Evolutionary conservation across 2,113 vertebrate species (phyloP).

Genomic region (Puffinus mauretanicus): DNA sequence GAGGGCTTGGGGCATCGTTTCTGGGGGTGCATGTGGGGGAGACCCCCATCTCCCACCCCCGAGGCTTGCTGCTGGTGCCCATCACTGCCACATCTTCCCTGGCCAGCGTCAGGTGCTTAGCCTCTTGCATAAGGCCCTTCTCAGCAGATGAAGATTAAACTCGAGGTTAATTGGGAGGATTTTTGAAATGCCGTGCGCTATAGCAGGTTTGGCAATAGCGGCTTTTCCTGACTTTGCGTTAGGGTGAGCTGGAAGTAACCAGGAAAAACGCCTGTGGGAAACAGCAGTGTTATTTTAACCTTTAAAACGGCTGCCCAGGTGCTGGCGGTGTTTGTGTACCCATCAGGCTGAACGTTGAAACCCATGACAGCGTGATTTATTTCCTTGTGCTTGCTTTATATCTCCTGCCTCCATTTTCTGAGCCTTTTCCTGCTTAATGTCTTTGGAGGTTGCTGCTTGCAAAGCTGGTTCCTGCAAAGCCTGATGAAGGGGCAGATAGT

Average conservation of each 20-base stretch:
- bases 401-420: background rate
- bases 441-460: background rate
- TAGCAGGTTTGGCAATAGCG: background rate
- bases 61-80: background rate
- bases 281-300: background rate
- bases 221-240: rapidly evolving
- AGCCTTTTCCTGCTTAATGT: background rate
- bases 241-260: background rate
- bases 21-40: no score
- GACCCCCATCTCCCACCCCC: rapidly evolving
- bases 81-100: rapidly evolving
- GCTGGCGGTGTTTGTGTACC: background rate
- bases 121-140: no score
- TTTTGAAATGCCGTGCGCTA: background rate
- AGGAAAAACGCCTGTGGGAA: background rate
- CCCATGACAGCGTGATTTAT: background rate
- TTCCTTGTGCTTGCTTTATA: background rate
- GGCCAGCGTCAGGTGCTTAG: background rate
- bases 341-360: rapidly evolving
- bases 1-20: no score
- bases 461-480: background rate
- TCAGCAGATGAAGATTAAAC: background rate
- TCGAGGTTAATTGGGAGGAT: background rate
- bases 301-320: background rate
- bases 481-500: background rate